Conservation (phyloP, 53 echinoderm and acorn worm genomes). For the Stichopus horrens region DNA sequence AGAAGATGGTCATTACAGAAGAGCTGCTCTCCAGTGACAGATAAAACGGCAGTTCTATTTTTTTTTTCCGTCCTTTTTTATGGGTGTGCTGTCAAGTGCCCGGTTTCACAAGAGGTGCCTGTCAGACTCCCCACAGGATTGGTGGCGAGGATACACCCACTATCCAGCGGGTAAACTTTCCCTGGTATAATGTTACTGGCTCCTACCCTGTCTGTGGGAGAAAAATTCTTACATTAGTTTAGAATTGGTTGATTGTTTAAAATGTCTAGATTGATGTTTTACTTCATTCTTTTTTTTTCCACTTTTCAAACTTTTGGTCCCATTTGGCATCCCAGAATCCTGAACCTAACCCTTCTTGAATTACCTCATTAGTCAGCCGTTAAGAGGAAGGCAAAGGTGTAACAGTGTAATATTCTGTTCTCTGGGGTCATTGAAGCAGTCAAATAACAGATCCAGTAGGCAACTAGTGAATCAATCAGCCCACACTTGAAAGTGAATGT, state of each 20-base stretch:
- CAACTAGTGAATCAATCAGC: too few relatives aligned
- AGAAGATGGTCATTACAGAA: too few relatives aligned
- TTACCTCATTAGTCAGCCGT: background rate
- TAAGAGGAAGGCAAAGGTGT: background rate
- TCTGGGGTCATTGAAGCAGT: background rate
- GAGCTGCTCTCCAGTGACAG: too few relatives aligned
- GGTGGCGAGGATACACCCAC: background rate
- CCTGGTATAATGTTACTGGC: background rate
- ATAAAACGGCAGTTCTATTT: too few relatives aligned
- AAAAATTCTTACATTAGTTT: background rate
- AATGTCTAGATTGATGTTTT: background rate
- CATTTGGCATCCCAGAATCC: background rate
- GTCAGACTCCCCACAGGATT: background rate
- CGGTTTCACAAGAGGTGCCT: slow-evolving; percentile 19
- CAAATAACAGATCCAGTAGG: too few relatives aligned
- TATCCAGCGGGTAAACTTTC: background rate
- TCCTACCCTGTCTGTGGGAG: slow-evolving; percentile 2
- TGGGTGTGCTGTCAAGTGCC: background rate
- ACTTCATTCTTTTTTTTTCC: background rate
- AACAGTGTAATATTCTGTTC: background rate
- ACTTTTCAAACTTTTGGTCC: background rate
- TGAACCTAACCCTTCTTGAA: background rate
- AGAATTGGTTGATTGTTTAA: slow-evolving; percentile 37
- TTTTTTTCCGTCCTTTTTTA: background rate
- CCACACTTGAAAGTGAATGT: too few relatives aligned